Conservation (phyloP, 2,797 vertebrate species). For the Mormyrops attenuatus region DNA sequence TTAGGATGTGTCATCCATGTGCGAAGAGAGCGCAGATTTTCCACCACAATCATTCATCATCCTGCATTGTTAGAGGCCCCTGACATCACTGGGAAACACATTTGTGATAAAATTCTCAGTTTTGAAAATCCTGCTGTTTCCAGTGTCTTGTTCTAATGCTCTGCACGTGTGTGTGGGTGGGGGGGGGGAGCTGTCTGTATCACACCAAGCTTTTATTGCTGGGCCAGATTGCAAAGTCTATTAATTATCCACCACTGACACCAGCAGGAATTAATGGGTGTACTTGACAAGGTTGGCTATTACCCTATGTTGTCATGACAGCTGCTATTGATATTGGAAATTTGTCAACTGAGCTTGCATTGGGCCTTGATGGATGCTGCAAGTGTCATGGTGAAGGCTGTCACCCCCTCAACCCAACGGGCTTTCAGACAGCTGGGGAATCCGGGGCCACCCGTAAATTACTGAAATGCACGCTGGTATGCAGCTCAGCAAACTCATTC, state of each 20-base stretch:
- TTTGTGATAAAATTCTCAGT: neutral
- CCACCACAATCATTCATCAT: neutral
- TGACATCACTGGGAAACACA: neutral
- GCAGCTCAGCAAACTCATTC: neutral
- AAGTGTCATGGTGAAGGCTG: slow-evolving; percentile 42
- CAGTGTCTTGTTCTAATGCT: slow-evolving; percentile 36
- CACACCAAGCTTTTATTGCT: slow-evolving; percentile 55
- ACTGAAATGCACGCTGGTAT: neutral
- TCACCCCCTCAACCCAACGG: slow-evolving; percentile 29
- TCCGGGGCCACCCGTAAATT: neutral
- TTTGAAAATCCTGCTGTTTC: neutral
- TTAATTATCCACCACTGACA: slow-evolving; percentile 65
- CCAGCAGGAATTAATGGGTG: slow-evolving; percentile 60
- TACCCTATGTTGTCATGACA: slow-evolving; percentile 63
- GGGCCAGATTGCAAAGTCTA: slow-evolving; percentile 65
- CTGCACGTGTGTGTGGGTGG: neutral
- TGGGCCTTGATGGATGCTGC: slow-evolving; percentile 47
- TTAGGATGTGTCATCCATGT: neutral
- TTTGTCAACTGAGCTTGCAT: slow-evolving; percentile 69
- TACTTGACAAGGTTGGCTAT: slow-evolving; percentile 66
- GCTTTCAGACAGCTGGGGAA: neutral
- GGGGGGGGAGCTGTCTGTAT: slow-evolving; percentile 44
- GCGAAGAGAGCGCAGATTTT: neutral
- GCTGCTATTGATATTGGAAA: slow-evolving; percentile 65
- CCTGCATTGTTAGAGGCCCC: neutral